Evolutionary conservation across 2,888 invertebrate genomes (phyloP), one percentile per base, ranked within the genome.

Genomic region (Miltochrista miniata): DNA sequence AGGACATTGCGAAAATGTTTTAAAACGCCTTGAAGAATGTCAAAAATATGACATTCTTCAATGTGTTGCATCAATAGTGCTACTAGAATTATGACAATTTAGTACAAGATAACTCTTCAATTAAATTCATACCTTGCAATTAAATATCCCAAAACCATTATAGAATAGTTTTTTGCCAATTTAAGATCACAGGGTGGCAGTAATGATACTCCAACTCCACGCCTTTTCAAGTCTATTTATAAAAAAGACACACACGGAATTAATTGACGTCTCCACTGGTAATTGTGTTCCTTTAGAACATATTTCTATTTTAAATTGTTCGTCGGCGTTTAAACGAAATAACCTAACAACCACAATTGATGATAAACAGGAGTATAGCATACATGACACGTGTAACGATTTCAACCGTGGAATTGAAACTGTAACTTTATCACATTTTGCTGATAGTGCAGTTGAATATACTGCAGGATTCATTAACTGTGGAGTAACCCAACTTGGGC

Each of bases 391-490:
- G 31, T 18, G 35, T 39, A 1, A n/a, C 9, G 40, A 11, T 33
- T 29, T 29, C 29, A 31, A 45, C 33, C 15, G 36, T 44, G 30
- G 10, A 24, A 4, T 48, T 14, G 31, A 38, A 11, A 15, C 40
- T 10, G 45, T 41, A 11, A 37, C 36, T n/a, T 11, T 54, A 5
- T 49, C 54, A n/a, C 12, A 42, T 7, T 54, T 54, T 34, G 30
- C 49, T 18, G 48, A 42, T 31, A 49, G 30, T 29, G 34, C 47
- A 9, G 44, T 50, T 11, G 47, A 50, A 30, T 47, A 50, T 37
- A 54, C 50, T 10, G 31, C 46, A 42, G 57, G 50, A 10, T 39
- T n/a, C n/a, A n/a, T n/a, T n/a, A n/a, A n/a, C n/a, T n/a, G n/a
- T n/a, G n/a, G n/a, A n/a, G n/a, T n/a, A n/a, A n/a, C n/a, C n/a